Evolutionary conservation across 2,113 vertebrate genomes (phyloP), one percentile per base, ranked within the genome.

Genomic region (Oryzias javanicus): DNA sequence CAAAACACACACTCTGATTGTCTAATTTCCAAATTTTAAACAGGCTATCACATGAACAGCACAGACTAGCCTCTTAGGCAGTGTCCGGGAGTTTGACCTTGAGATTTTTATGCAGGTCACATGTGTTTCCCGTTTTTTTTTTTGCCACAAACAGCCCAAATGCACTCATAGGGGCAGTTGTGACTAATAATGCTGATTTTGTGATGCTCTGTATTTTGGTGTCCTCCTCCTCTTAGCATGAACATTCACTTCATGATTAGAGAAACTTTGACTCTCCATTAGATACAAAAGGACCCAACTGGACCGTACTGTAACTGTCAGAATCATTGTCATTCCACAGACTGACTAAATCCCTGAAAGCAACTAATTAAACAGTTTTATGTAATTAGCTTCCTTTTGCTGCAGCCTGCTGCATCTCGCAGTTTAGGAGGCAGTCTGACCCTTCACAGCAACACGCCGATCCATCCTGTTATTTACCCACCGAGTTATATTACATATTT

Each of bases 401-500:
- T 40, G 15, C 29, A 20, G 7, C 49, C 64, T 54, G 67, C 20
- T 17, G 19, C 41, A 68, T 44, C 44, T 42, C 44, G 41, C 29
- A 17, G 29, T 56, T 46, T 5, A 47, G 42, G 40, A 70, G 47
- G n/a, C 35, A 24, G 47, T 49, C 24, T 25, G 27, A 61, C 46
- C 52, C 49, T 41, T 72, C 65, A 49, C 8, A 55, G 46, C 22
- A 55, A 60, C 55, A 55, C 10, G 18, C 19, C 44, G 44, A 52
- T 25, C 55, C 25, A 12, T 52, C 20, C 46, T 15, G 52, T 45
- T 14, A 40, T 64, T 41, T 42, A 46, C n/a, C 53, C 18, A 4
- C 40, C 5, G 18, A 18, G 49, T 2, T 27, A 29, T 13, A 42
- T 27, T 18, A 56, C 56, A 56, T 70, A 62, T 71, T 24, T 46